phyloP scores from a whole-genome alignment of 2,113 vertebrate species.

The Lutjanus erythropterus region DNA sequence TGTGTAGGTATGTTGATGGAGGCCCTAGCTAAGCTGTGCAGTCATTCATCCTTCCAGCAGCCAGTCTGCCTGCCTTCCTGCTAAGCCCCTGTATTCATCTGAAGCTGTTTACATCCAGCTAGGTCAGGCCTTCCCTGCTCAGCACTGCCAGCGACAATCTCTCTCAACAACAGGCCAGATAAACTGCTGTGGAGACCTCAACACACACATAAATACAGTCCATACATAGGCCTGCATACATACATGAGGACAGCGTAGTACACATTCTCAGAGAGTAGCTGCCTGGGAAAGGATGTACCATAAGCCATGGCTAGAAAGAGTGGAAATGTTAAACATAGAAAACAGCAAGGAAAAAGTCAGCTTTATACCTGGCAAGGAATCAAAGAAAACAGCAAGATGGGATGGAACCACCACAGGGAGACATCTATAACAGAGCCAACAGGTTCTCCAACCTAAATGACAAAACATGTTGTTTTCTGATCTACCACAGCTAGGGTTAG shows the following conservation, averaged over 20 bases:
- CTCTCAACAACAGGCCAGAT: conserved; percentile 23
- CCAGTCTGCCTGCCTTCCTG: conserved; percentile 12
- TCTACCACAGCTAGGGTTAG: background rate
- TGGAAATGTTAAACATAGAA: background rate
- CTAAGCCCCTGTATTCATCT: conserved; percentile 62
- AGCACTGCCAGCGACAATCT: conserved; percentile 15
- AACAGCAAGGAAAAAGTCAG: background rate
- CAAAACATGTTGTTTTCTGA: background rate
- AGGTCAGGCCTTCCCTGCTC: conserved; percentile 45
- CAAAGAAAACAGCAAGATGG: background rate
- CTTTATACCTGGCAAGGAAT: background rate
- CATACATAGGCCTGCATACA: background rate
- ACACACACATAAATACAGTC: too few relatives aligned
- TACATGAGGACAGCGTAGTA: background rate
- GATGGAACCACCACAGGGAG: background rate
- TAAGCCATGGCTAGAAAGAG: background rate
- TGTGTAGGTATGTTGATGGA: conserved; percentile 42
- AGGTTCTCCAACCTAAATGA: background rate
- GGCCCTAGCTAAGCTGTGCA: conserved; percentile 47
- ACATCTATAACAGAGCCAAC: background rate
- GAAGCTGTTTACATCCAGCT: conserved; percentile 63
- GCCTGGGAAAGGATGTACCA: background rate
- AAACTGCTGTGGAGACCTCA: conserved; percentile 2
- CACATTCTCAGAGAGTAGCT: background rate
- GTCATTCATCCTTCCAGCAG: conserved; percentile 57